A percentile compares a stretch with the other conserved stretches of the same genome.
Conservation (phyloP, 2,113 vertebrate genomes). For the Chaenocephalus aceratus region DNA sequence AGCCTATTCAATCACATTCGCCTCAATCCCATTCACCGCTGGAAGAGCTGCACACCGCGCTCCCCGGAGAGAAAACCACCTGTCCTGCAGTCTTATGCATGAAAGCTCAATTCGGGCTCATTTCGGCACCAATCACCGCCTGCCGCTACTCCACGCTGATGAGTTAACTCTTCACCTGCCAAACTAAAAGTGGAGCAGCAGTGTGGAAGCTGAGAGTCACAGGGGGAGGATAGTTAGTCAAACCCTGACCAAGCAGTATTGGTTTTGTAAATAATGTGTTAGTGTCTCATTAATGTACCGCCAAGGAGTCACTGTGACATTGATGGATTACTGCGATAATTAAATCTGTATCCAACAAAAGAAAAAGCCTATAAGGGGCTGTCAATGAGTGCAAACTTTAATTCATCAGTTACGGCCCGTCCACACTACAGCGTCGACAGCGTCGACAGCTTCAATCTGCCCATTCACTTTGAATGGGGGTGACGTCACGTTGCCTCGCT, state of each 20-base stretch:
- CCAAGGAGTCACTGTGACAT: slow-evolving; percentile 45
- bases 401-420: background rate
- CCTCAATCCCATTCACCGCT: slow-evolving; percentile 54
- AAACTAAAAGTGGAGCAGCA: background rate
- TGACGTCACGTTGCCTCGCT: too few species aligned
- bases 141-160: slow-evolving; percentile 38
- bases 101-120: slow-evolving; percentile 54
- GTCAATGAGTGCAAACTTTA: slow-evolving; percentile 8
- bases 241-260: slow-evolving; percentile 28
- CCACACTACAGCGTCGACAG: too few species aligned
- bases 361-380: slow-evolving; percentile 16
- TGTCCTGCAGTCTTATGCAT: slow-evolving; percentile 63
- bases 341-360: slow-evolving; percentile 33
- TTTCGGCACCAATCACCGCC: slow-evolving; percentile 52
- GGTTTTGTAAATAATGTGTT: slow-evolving; percentile 52
- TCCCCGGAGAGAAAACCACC: slow-evolving; percentile 61
- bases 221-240: slow-evolving; percentile 11
- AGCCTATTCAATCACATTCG: slow-evolving; percentile 66
- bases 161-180: slow-evolving; percentile 51
- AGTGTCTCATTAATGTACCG: slow-evolving; percentile 42
- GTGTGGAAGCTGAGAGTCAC: background rate
- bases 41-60: slow-evolving; percentile 60
- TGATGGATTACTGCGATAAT: slow-evolving; percentile 54
- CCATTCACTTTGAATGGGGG: too few species aligned
- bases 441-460: too few species aligned